Conservation (phyloP, 2,888 invertebrate genomes). For the Dysmachus trigonus region DNA sequence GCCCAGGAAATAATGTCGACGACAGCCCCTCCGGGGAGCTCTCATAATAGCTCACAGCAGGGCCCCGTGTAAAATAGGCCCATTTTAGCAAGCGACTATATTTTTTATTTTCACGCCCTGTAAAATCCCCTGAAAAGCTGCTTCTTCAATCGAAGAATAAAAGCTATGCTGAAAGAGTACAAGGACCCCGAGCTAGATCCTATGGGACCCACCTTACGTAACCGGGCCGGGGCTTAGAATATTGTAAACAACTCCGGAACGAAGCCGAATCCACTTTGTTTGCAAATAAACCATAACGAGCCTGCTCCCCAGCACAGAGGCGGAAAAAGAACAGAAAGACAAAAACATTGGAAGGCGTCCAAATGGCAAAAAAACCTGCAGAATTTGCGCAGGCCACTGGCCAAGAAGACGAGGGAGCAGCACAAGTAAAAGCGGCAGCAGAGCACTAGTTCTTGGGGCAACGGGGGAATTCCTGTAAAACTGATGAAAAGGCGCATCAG, state of each 20-base stretch:
- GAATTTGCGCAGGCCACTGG: constrained; percentile 14
- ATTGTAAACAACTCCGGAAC: not conserved
- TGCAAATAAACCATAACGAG: not conserved
- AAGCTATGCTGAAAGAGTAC: not conserved
- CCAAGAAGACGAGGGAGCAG: not conserved
- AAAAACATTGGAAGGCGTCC: not conserved
- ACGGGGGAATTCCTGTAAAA: not conserved
- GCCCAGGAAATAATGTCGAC: not conserved
- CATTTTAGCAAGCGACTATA: not conserved
- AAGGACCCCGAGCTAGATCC: not conserved
- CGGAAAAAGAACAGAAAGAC: not conserved
- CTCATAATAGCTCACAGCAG: not conserved
- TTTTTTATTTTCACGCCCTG: not conserved
- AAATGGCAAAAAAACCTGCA: constrained; percentile 16
- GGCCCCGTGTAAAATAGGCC: not conserved
- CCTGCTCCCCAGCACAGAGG: not conserved
- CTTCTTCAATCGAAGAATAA: not conserved
- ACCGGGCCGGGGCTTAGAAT: not conserved
- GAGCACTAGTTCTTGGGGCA: not conserved
- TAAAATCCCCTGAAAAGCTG: not conserved
- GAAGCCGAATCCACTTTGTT: not conserved
- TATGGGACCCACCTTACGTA: not conserved
- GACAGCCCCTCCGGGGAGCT: not conserved
- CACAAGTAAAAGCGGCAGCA: not conserved
- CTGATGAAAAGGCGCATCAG: not conserved